Conservation (phyloP, 2,797 vertebrate species). For the Enteromius mattozi region DNA sequence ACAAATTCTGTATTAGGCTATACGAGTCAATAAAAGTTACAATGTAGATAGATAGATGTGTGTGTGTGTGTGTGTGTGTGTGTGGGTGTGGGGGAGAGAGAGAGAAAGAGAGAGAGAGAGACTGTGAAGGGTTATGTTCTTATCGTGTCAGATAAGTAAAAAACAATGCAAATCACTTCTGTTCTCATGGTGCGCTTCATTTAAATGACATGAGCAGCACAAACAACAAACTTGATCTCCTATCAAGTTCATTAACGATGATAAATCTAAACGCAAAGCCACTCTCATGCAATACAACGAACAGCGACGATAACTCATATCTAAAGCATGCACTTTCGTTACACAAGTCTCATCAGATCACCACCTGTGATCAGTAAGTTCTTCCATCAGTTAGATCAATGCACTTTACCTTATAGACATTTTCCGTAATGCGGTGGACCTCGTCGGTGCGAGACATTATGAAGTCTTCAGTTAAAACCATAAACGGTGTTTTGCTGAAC, state of each 20-base stretch:
- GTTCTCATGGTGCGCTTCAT: not conserved
- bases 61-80: not conserved
- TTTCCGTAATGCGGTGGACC: constrained; percentile 95
- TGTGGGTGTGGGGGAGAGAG: constrained; percentile 12
- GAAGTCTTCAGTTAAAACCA: constrained; percentile 86
- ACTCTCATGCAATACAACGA: not conserved
- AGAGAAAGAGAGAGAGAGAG: constrained; percentile 8
- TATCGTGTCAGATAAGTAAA: not conserved
- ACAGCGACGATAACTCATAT: not conserved
- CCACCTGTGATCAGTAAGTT: constrained; percentile 66
- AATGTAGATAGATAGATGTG: not conserved
- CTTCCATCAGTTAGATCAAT: constrained; percentile 61
- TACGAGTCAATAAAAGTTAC: not conserved
- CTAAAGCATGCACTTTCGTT: not conserved
- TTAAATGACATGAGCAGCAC: constrained; percentile 1
- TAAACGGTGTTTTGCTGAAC: constrained; percentile 74
- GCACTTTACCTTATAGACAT: constrained; percentile 93
- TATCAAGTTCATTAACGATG: not conserved
- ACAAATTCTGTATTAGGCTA: not conserved
- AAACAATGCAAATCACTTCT: constrained; percentile 3
- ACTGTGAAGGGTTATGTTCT: not conserved
- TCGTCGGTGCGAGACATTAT: constrained; percentile 97
- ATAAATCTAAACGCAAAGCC: not conserved
- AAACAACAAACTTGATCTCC: not conserved
- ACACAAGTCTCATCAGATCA: not conserved